phyloP scores from a whole-genome alignment of 2,797 vertebrate species.

The Peromyscus aztecus region DNA sequence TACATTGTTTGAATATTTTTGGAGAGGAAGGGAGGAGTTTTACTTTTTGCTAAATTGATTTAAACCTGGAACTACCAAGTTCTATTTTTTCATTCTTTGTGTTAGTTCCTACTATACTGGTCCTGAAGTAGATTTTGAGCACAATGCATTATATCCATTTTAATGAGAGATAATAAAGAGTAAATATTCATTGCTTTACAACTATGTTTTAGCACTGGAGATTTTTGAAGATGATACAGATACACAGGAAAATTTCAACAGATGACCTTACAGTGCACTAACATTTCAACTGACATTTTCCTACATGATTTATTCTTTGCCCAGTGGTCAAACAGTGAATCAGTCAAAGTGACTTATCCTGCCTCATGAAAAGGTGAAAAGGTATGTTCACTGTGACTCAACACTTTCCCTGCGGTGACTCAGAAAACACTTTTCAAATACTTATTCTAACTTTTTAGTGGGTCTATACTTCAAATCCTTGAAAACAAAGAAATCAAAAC shows the following conservation, averaged over 20 bases:
- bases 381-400: slow-evolving; percentile 72
- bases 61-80: background rate
- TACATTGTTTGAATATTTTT: background rate
- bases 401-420: slow-evolving; percentile 64
- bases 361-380: slow-evolving; percentile 81
- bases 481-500: slow-evolving; percentile 70
- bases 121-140: slow-evolving; percentile 55
- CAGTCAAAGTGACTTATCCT: slow-evolving; percentile 80
- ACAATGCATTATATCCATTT: background rate
- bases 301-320: slow-evolving; percentile 82
- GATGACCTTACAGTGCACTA: slow-evolving; percentile 77
- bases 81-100: background rate
- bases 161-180: background rate
- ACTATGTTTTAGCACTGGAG: background rate
- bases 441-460: slow-evolving; percentile 53
- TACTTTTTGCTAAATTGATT: slow-evolving; percentile 7
- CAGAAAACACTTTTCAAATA: slow-evolving; percentile 73
- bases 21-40: background rate
- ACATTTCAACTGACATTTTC: slow-evolving; percentile 84
- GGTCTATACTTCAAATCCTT: slow-evolving; percentile 42
- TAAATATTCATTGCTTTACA: slow-evolving; percentile 46
- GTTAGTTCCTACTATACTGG: background rate
- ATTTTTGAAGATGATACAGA: slow-evolving; percentile 62
- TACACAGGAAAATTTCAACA: slow-evolving; percentile 72
- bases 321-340: slow-evolving; percentile 77